Base-by-base conservation (phyloP, 2,888 invertebrate species). In the Magallana nippona region DNA sequence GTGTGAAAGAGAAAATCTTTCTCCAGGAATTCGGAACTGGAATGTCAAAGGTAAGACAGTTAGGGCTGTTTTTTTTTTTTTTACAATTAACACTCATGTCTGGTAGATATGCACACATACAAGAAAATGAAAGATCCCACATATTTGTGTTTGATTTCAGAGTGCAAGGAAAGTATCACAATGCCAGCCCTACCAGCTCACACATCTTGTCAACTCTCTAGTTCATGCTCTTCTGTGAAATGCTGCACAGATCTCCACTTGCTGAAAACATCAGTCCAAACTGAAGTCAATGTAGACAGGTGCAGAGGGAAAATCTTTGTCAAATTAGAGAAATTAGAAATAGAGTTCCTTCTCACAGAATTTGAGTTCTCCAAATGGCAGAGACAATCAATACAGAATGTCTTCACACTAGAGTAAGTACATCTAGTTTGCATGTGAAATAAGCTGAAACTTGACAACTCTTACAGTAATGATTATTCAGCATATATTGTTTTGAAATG, bases 281-380 rank as follows among this genome's bases (percentile, higher is more conserved):
- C 84, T 10, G 22, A 62, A 19, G 55, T 83, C n/a, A 79, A 78
- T 5, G 62, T 86, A 19, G 83, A 86, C 17, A 79, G 82, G 0
- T 86, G 86, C 79, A 79, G 81, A 55, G 87, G 88, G 22, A 85
- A 82, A 3, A 78, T 91, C 3, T 84, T 83, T 62, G 62, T 90
- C 19, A 86, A 85, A 44, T 84, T 91, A 62, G 91, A 90, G 82
- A 86, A 83, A 55, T 44, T 55, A 11, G 55, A 82, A 55, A 55
- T 71, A 1, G 19, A 55, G 15, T 19, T 82, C 13, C 55, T 71
- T 11, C 55, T 82, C 2, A 55, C 63, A 17, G 27, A 63, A 55
- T 82, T 82, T 19, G 44, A 58, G 17, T 82, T 71, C 13, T 58
- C 60, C 11, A 71, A 44, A 55, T 44, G 63, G 82, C 71, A 82